Evolutionary conservation across 2,888 invertebrate species (phyloP), one percentile per base, ranked within the genome.

Genomic region (Idaea straminata): DNA sequence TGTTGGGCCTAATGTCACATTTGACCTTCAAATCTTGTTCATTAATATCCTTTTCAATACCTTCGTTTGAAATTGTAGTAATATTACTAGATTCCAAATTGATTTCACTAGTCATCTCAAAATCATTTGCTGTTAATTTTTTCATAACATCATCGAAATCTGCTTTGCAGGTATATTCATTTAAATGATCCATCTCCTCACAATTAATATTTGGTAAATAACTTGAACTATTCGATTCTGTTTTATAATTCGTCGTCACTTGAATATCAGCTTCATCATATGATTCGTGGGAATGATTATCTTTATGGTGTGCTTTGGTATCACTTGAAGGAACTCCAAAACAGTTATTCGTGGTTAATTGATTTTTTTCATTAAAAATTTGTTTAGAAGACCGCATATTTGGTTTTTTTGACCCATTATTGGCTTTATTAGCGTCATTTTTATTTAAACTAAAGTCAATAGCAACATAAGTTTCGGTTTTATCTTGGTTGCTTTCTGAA

Each of bases 361-460:
- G 5, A 7, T 47, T 47, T 47, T 47, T 47, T 47, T 47, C 47
- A 47, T 47, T 47, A 10, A 47, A 4, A 10, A 0, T 10, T 47
- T 47, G 47, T 47, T 4, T 47, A 10, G 47, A 47, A 47, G 4
- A 13, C 47, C 47, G 47, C 47, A 7, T 13, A 7, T 47, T 47
- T 47, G 47, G 0, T 47, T 10, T 47, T 47, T 47, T 47, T 47
- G 47, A 47, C 5, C 4, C 47, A 7, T 47, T 47, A 47, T 47
- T 7, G 7, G 47, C 13, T 47, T 13, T 47, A 10, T 47, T 47
- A 7, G 1, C 3, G 57, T 62, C 65, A 57, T 70, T 75, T 80
- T 83, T 87, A 69, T 79, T 85, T 62, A 88, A 73, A 75, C 89
- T 89, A 69, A 89, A 89, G 71, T 90, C 89, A 63, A 90, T 81